phyloP scores from a whole-genome alignment of 1,140 invertebrate species.

The Drosophila parvula region DNA sequence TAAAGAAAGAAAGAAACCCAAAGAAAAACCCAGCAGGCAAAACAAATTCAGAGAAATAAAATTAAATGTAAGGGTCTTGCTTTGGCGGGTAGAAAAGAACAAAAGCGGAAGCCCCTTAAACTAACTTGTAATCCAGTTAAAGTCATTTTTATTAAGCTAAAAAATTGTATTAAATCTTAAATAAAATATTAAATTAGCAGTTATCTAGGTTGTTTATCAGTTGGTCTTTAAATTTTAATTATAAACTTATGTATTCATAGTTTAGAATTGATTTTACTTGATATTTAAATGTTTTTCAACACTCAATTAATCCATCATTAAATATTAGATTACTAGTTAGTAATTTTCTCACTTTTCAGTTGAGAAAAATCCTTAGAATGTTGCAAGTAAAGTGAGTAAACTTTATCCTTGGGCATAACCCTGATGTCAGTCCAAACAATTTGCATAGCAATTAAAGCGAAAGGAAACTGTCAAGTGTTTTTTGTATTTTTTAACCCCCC shows the following conservation, averaged over 20 bases:
- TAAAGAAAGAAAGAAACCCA: background rate
- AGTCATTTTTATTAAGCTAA: too few relatives aligned
- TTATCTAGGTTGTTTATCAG: too few relatives aligned
- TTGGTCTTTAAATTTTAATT: too few relatives aligned
- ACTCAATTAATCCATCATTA: background rate
- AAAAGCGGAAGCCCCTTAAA: background rate
- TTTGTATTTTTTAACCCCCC: background rate
- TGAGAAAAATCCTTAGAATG: too few relatives aligned
- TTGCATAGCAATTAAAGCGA: conserved; percentile 74
- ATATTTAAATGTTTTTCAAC: background rate
- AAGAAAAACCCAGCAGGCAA: background rate
- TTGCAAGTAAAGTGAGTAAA: background rate
- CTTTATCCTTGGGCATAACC: background rate
- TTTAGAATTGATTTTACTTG: too few relatives aligned
- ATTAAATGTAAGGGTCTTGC: conserved; percentile 24
- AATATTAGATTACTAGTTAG: accelerated
- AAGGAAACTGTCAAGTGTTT: conserved; percentile 69
- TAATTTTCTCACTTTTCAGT: background rate
- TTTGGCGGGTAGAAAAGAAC: background rate
- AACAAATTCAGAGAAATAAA: conserved; percentile 7
- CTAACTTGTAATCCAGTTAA: too few relatives aligned
- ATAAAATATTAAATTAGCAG: too few relatives aligned
- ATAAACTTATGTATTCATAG: too few relatives aligned
- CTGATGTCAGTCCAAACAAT: conserved; percentile 21
- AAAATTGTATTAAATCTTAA: too few relatives aligned